A percentile compares a stretch with the other conserved stretches of the same genome.
Evolutionary conservation across 1,140 invertebrate genomes (phyloP).

Genomic region (Heliconius hermathena): DNA sequence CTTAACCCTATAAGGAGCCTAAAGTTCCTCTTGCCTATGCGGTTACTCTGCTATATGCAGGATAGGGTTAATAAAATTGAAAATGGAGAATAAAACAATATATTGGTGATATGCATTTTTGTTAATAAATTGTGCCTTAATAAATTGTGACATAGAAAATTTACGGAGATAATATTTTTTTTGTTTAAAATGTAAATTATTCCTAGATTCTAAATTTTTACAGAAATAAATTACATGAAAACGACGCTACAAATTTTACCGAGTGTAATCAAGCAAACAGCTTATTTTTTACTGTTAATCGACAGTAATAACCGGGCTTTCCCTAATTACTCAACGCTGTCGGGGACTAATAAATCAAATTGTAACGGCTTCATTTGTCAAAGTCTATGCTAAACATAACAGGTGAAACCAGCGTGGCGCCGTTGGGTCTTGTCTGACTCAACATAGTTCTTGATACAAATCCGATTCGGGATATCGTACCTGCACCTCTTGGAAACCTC

Average conservation of each 20-base stretch:
- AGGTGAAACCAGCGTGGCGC: background rate
- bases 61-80: no score
- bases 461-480: background rate
- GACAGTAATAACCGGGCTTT: background rate
- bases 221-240: background rate
- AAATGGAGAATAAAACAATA: no score
- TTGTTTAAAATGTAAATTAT: no score
- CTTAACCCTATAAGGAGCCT: no score
- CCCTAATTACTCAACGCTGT: background rate
- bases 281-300: background rate
- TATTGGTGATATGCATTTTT: no score
- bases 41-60: no score
- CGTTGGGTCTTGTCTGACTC: background rate
- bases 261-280: conserved; percentile 6
- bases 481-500: no score
- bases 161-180: no score
- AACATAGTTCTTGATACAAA: background rate
- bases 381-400: background rate
- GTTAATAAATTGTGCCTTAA: no score
- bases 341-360: background rate
- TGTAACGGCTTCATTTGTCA: background rate
- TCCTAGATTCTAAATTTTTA: background rate
- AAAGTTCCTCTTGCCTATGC: no score
- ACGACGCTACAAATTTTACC: background rate
- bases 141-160: no score